These are phyloP conservation scores for Schizopygopsis pylzovi DNA, from an alignment of 2,797 vertebrate species.

Conservation along the genomic window DNA sequence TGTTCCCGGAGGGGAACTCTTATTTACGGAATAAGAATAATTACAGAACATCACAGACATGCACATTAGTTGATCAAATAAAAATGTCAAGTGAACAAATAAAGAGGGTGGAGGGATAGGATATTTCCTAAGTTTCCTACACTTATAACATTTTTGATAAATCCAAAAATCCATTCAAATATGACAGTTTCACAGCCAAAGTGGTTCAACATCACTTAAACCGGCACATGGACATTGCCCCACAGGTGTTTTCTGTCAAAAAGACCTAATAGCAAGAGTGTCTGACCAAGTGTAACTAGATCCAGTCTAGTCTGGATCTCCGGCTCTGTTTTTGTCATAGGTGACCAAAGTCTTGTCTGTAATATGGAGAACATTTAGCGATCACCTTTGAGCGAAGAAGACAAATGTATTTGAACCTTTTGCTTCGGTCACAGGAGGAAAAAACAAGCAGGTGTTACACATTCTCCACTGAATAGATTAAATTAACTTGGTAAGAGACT, in stretches of 20 bases:
- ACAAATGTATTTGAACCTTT: background rate
- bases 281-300: constrained; percentile 33
- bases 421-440: background rate
- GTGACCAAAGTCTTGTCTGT: background rate
- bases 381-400: constrained; percentile 4
- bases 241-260: background rate
- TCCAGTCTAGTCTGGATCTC: constrained; percentile 24
- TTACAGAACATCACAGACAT: background rate
- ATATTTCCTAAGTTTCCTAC: background rate
- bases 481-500: background rate
- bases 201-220: constrained; percentile 2
- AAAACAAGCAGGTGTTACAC: constrained; percentile 11
- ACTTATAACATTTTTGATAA: background rate
- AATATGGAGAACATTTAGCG: constrained; percentile 6
- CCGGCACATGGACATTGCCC: background rate
- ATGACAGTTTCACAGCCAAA: background rate
- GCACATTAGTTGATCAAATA: background rate
- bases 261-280: background rate
- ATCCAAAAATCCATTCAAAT: background rate
- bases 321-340: constrained; percentile 39
- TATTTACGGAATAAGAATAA: background rate
- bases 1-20: background rate
- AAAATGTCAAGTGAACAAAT: background rate
- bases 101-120: background rate
- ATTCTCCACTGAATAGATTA: constrained; percentile 1